These are phyloP conservation scores for Pheosia gnoma DNA, from an alignment of 2,888 invertebrate species.

Conservation along the genomic window DNA sequence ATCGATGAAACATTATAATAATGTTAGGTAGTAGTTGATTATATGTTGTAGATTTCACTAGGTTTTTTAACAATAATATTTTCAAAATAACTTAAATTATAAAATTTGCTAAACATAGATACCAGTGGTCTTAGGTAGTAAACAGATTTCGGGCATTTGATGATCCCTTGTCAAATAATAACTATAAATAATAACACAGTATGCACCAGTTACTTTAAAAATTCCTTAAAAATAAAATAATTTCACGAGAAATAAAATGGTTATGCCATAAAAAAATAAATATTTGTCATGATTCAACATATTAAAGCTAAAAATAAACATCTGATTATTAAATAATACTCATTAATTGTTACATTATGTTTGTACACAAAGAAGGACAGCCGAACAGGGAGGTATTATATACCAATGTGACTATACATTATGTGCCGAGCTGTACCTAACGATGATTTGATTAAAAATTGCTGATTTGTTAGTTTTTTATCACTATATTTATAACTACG, in stretches of 20 bases:
- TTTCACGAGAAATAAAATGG: conserved; percentile 38
- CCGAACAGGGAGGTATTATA: conserved; percentile 60
- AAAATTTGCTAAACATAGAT: neutral
- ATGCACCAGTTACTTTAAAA: neutral
- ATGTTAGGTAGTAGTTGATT: neutral
- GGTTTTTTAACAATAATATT: neutral
- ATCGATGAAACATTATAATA: neutral
- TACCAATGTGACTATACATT: conserved; percentile 57
- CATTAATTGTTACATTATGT: conserved; percentile 55
- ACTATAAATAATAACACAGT: conserved; percentile 9
- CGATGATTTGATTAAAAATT: conserved; percentile 9
- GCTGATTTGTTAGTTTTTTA: neutral
- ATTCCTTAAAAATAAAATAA: conserved; percentile 36
- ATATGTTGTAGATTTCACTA: neutral
- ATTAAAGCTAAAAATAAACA: conserved; percentile 63
- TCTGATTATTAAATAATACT: conserved; percentile 70
- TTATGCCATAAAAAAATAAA: conserved; percentile 66
- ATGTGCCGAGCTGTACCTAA: conserved; percentile 24
- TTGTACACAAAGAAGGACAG: conserved; percentile 74
- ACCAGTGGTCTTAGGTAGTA: neutral
- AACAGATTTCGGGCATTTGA: conserved; percentile 16
- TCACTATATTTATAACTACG: neutral
- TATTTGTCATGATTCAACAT: conserved; percentile 79
- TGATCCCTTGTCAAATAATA: conserved; percentile 35
- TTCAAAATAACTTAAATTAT: conserved; percentile 2